These are phyloP conservation scores for Neotoma lepida DNA, from an alignment of 2,113 vertebrate genomes.

Conservation along the genomic window DNA sequence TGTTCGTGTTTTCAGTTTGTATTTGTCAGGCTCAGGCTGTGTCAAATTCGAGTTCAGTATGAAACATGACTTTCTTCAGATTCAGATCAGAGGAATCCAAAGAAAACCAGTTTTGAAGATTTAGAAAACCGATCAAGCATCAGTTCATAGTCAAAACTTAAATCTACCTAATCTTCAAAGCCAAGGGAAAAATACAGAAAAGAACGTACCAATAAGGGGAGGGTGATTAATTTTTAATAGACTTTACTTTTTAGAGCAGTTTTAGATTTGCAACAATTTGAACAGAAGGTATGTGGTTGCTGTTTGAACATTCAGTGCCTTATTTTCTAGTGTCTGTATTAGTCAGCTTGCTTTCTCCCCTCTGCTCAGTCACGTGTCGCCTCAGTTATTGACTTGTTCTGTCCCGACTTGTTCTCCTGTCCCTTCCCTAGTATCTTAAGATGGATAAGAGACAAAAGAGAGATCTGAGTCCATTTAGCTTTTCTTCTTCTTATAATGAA, in stretches of 20 bases:
- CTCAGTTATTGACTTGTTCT: background rate
- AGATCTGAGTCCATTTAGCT: background rate
- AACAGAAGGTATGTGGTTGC: background rate
- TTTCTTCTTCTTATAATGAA: background rate
- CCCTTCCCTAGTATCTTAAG: background rate
- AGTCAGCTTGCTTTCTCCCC: background rate
- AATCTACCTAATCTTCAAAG: constrained; percentile 4
- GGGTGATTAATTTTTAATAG: background rate
- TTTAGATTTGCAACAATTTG: background rate
- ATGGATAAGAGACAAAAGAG: background rate
- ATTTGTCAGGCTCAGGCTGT: background rate
- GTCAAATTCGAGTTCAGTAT: background rate
- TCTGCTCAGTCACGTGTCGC: background rate
- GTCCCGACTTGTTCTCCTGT: background rate
- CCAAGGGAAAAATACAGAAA: constrained; percentile 4
- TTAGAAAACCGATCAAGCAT: background rate
- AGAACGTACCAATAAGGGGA: background rate
- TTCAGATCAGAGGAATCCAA: background rate
- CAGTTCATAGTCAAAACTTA: background rate
- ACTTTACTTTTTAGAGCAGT: background rate
- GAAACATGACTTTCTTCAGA: background rate
- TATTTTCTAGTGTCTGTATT: background rate
- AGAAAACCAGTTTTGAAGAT: background rate
- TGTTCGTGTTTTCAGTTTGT: background rate
- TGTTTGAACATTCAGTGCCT: background rate